Base-by-base conservation (phyloP, 2,888 invertebrate species). In the Alloscopus bannaensis region DNA sequence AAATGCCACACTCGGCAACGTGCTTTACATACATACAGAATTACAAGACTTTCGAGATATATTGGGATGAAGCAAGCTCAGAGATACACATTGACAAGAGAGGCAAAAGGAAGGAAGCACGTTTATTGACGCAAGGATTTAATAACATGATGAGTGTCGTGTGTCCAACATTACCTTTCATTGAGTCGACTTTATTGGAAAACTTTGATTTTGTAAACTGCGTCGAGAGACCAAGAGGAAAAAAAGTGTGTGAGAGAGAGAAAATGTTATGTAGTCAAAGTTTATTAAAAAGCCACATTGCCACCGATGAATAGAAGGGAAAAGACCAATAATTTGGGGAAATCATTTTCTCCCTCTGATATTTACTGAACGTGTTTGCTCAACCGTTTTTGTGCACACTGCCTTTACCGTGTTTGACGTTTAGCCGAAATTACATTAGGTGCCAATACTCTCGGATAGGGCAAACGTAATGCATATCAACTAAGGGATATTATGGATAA, bases 131-230 rank as follows among this genome's bases (percentile, higher is more conserved):
- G 80, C 69, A 84, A 85, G 83, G 85, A 85, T 85, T 85, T 85
- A 84, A 85, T 85, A 85, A 83, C 82, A 83, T 85, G 81, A 84
- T 83, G 83, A 85, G 85, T 85, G 85, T 84, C 84, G 84, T 83
- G 84, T 85, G 84, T 83, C 83, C 82, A 81, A 83, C 83, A 82
- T 85, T 84, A 84, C 76, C 79, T 59, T 79, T 72, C 79, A 72
- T 79, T 79, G 72, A 79, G 77, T 77, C 69, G 70, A 82, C 80
- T 82, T 82, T 82, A 82, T 82, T 82, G 80, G 82, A 80, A 82
- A 76, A 73, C 40, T 80, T 71, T 82, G 82, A 80, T 80, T 82
- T 76, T 80, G 73, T 62, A 72, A 72, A 73, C 42, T 73, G 50
- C n/a, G n/a, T n/a, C n/a, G n/a, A n/a, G n/a, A n/a, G n/a, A n/a